Evolutionary conservation across 2,888 invertebrate genomes (phyloP).

Genomic region (Capitulum mitella): DNA sequence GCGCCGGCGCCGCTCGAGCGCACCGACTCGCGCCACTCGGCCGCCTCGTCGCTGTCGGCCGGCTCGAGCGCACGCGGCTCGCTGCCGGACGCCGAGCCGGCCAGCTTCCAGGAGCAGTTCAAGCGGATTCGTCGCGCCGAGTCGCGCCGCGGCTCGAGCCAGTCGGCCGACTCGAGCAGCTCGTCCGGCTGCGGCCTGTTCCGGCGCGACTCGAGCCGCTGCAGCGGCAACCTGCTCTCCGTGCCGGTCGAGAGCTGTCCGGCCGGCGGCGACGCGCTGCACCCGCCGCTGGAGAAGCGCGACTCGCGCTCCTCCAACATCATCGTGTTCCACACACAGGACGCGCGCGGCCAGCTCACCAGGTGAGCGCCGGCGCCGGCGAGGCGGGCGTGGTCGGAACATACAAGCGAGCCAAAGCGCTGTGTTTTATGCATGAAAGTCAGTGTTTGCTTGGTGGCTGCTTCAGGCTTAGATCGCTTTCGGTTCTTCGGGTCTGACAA

Average conservation of each 20-base stretch:
- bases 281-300: slow-evolving; percentile 12
- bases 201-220: not conserved
- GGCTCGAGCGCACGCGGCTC: slow-evolving; percentile 24
- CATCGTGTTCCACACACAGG: slow-evolving; percentile 36
- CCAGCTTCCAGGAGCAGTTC: slow-evolving; percentile 29
- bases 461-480: too few species aligned
- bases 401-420: not conserved
- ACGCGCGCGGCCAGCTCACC: slow-evolving; percentile 35
- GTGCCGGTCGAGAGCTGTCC: slow-evolving; percentile 13
- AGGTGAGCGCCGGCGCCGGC: slow-evolving; percentile 29
- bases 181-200: slow-evolving; percentile 26
- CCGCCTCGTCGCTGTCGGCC: slow-evolving; percentile 27
- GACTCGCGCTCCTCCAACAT: slow-evolving; percentile 31
- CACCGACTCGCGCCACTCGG: slow-evolving; percentile 31
- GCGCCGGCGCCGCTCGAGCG: slow-evolving; percentile 27
- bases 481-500: not conserved
- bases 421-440: not conserved
- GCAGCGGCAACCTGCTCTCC: not conserved
- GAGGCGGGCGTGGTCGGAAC: not conserved
- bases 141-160: slow-evolving; percentile 27
- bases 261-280: not conserved
- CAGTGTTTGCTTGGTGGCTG: too few species aligned
- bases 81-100: slow-evolving; percentile 28
- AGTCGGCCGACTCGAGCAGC: slow-evolving; percentile 32
- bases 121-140: not conserved